Conservation (phyloP, 2,888 invertebrate genomes). For the Pomacea canaliculata region DNA sequence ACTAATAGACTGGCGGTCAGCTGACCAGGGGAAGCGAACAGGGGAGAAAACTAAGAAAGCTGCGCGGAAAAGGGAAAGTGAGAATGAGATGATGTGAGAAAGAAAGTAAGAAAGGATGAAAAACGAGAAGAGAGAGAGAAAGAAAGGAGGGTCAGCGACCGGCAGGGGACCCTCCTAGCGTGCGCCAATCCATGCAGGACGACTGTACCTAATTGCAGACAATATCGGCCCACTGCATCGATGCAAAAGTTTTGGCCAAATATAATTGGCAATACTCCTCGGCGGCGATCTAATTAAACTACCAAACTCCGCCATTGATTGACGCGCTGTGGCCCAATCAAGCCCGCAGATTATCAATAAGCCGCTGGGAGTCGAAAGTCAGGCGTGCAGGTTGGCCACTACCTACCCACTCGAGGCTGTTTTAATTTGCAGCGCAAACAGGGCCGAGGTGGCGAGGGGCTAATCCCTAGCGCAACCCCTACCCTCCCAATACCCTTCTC, state of each 20-base stretch:
- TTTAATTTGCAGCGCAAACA: conserved; percentile 33
- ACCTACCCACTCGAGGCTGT: conserved; percentile 23
- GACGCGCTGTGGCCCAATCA: conserved; percentile 35
- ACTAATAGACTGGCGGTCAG: conserved; percentile 22
- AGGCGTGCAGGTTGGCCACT: conserved; percentile 6
- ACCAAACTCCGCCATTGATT: conserved; percentile 38
- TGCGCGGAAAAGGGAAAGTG: neutral
- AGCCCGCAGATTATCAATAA: conserved; percentile 38
- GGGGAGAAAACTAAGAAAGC: no score
- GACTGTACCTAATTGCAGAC: conserved; percentile 32
- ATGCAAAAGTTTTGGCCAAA: conserved; percentile 24
- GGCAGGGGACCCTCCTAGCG: conserved; percentile 10
- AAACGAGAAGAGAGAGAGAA: no score
- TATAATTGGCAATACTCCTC: conserved; percentile 39
- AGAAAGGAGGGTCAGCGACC: no score
- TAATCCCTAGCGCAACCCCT: conserved; percentile 2
- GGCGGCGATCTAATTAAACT: conserved; percentile 44
- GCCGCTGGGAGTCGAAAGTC: conserved; percentile 31
- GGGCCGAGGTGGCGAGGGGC: conserved; percentile 11
- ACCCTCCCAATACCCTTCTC: neutral
- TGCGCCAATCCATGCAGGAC: conserved; percentile 19
- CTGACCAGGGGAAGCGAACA: neutral
- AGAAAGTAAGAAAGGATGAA: neutral
- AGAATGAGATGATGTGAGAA: neutral
- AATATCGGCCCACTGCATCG: conserved; percentile 14